Conservation (phyloP, 2,113 vertebrate species). For the Hyperoodon ampullatus region DNA sequence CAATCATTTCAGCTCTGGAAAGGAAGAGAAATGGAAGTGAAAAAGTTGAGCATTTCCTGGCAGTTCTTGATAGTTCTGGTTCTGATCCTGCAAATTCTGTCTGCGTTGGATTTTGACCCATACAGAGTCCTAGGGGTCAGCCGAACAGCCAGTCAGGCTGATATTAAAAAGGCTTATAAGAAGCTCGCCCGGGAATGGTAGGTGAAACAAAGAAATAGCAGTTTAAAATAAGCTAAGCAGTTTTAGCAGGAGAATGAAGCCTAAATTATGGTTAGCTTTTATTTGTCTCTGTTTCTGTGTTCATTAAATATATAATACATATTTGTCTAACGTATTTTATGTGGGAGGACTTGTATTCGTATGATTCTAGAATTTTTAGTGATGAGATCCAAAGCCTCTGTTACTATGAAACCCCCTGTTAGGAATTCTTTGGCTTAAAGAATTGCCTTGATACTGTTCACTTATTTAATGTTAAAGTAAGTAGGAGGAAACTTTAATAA, state of each 20-base stretch:
- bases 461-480: constrained; percentile 18
- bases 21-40: constrained; percentile 83
- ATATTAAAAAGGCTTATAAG: constrained; percentile 98
- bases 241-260: constrained; percentile 39
- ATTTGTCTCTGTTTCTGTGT: constrained; percentile 57
- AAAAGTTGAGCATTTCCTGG: constrained; percentile 80
- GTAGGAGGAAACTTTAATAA: not conserved
- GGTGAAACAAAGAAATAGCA: constrained; percentile 70
- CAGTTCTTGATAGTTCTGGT: constrained; percentile 84
- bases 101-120: constrained; percentile 91
- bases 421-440: not conserved
- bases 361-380: not conserved
- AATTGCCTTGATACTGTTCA: not conserved
- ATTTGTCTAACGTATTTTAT: constrained; percentile 25
- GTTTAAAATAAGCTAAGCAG: constrained; percentile 59
- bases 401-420: not conserved
- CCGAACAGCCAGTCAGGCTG: constrained; percentile 91
- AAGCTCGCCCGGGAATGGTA: constrained; percentile 97
- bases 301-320: not conserved
- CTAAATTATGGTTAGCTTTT: constrained; percentile 22
- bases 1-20: constrained; percentile 80
- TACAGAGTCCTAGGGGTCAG: constrained; percentile 94
- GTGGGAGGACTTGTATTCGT: not conserved
- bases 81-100: constrained; percentile 83
- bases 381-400: not conserved